A percentile compares a stretch with the other conserved stretches of the same genome.
These are phyloP conservation scores for Delichon dasypus DNA, from an alignment of 2,797 vertebrate species.

Conservation along the genomic window DNA sequence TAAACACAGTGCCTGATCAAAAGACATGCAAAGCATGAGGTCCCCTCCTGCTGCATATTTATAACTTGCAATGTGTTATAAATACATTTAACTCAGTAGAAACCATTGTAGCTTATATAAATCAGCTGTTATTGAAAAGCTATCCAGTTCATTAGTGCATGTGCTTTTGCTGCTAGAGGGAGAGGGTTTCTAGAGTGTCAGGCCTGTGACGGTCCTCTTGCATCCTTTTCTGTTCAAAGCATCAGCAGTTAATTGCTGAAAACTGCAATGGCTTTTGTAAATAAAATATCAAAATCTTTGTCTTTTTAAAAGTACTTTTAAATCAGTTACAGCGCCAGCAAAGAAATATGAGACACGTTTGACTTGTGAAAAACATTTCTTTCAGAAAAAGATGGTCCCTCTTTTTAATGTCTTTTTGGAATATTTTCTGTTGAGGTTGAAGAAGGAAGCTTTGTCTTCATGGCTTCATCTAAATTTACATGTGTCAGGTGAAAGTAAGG, in stretches of 20 bases:
- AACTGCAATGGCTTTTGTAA: background rate
- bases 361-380: background rate
- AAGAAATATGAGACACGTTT: background rate
- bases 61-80: conserved; percentile 60
- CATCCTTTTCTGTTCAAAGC: background rate
- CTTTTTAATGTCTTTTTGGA: background rate
- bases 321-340: background rate
- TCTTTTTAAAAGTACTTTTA: background rate
- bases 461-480: background rate
- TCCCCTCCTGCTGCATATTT: conserved; percentile 64
- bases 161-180: background rate
- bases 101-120: conserved; percentile 54
- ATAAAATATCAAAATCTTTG: background rate
- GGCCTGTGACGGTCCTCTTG: background rate
- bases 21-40: conserved; percentile 59
- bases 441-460: background rate
- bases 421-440: background rate
- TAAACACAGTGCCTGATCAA: conserved; percentile 65
- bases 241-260: background rate
- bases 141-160: conserved; percentile 11
- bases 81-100: conserved; percentile 64
- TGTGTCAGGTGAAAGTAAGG: background rate
- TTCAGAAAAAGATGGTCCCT: background rate
- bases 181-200: background rate
- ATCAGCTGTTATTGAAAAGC: conserved; percentile 45